Evolutionary conservation across 2,797 vertebrate genomes (phyloP).

Genomic region (Pagetopsis macropterus): DNA sequence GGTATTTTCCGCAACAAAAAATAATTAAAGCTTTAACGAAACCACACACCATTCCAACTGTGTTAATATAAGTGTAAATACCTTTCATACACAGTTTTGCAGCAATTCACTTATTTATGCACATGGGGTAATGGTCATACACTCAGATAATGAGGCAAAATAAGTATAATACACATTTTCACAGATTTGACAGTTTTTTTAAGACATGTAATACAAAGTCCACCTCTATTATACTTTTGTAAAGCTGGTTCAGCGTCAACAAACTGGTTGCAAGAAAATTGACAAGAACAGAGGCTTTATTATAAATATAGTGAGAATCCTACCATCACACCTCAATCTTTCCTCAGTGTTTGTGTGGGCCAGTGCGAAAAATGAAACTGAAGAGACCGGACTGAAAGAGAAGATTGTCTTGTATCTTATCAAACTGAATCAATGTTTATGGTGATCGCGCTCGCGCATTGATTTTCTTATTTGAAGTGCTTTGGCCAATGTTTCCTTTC

Average conservation of each 20-base stretch:
- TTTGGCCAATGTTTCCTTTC: not conserved
- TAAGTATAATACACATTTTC: not conserved
- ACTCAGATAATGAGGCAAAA: not conserved
- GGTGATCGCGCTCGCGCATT: conserved; percentile 17
- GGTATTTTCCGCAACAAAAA: too few relatives aligned
- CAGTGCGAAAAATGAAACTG: conserved; percentile 42
- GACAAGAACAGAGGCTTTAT: conserved; percentile 8
- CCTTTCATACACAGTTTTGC: not conserved
- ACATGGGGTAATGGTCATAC: not conserved
- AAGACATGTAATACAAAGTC: not conserved
- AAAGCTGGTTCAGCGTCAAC: not conserved
- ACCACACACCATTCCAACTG: not conserved
- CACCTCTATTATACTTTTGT: not conserved
- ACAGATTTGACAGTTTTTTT: not conserved
- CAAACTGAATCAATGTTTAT: conserved; percentile 8
- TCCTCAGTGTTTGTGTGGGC: conserved; percentile 45
- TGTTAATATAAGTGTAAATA: not conserved
- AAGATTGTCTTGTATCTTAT: conserved; percentile 14
- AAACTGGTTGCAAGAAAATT: conserved; percentile 2
- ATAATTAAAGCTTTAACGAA: not conserved
- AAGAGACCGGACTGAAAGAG: conserved; percentile 10
- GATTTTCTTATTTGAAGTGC: conserved; percentile 25
- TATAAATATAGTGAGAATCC: conserved; percentile 21
- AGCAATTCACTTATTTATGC: too few relatives aligned
- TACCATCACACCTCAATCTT: conserved; percentile 39